Percentiles rank a stretch among this genome's conserved stretches.
Conservation (phyloP, 1,140 invertebrate genomes). For the Scaptomyza hsui region DNA sequence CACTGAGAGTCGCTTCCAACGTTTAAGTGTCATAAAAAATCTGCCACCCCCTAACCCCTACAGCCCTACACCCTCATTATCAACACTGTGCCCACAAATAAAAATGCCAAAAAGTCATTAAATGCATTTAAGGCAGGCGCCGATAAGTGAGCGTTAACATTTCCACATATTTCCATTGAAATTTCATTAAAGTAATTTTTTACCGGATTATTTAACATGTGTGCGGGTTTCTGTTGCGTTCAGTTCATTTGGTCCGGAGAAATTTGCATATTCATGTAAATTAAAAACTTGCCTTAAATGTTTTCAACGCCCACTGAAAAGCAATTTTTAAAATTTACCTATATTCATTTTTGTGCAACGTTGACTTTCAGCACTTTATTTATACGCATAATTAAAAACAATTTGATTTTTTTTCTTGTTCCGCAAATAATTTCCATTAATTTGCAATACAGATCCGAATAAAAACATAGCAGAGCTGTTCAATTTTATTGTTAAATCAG, state of each 20-base stretch:
- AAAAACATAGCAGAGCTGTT: constrained; percentile 5
- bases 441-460: constrained; percentile 43
- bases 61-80: not conserved
- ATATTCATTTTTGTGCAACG: constrained; percentile 3
- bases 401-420: constrained; percentile 52
- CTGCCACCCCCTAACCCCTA: constrained; percentile 1
- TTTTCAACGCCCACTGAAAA: constrained; percentile 19
- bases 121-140: constrained; percentile 56
- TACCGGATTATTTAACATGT: constrained; percentile 17
- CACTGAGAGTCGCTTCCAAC: constrained; percentile 58
- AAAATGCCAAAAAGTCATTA: constrained; percentile 54
- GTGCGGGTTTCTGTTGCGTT: constrained; percentile 20
- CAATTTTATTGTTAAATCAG: constrained; percentile 75
- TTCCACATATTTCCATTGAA: constrained; percentile 48
- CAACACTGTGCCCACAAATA: constrained; percentile 39
- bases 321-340: not conserved
- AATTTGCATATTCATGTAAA: constrained; percentile 76
- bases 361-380: constrained; percentile 37
- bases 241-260: constrained; percentile 60
- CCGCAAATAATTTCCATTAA: constrained; percentile 62
- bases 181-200: constrained; percentile 50
- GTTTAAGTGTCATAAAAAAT: constrained; percentile 69
- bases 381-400: constrained; percentile 71
- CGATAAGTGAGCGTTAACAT: constrained; percentile 33
- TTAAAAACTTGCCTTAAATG: constrained; percentile 69